Conservation (phyloP, 2,113 vertebrate genomes). For the Phocoena phocoena region DNA sequence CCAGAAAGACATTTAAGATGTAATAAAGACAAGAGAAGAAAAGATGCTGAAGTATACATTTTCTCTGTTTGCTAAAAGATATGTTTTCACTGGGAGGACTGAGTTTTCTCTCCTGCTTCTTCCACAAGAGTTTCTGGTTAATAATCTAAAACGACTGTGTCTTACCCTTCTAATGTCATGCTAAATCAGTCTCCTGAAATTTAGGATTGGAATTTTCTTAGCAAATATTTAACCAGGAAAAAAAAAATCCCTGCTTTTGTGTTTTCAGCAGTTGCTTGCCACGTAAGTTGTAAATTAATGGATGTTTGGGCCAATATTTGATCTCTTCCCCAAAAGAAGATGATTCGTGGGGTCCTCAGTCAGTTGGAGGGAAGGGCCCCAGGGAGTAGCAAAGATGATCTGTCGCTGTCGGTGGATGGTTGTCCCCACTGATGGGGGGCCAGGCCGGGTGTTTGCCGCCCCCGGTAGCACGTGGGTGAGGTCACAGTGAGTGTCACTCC, state of each 20-base stretch:
- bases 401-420: fast-evolving
- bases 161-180: neutral
- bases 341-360: fast-evolving
- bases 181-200: neutral
- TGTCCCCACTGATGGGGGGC: neutral
- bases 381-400: neutral
- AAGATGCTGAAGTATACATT: fast-evolving
- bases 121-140: neutral
- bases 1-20: fast-evolving
- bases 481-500: fast-evolving
- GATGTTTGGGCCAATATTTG: slow-evolving; percentile 28
- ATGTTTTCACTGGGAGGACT: fast-evolving
- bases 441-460: fast-evolving
- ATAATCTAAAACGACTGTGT: neutral
- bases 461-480: fast-evolving
- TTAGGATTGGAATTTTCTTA: slow-evolving; percentile 53
- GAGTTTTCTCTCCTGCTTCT: fast-evolving
- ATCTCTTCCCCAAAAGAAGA: neutral
- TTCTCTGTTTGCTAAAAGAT: fast-evolving
- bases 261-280: fast-evolving
- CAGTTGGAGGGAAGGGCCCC: neutral
- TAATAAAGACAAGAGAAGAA: neutral
- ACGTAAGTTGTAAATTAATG: neutral
- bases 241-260: neutral
- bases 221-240: slow-evolving; percentile 67